Evolutionary conservation across 2,113 vertebrate genomes (phyloP).

Genomic region (Ctenomys sociabilis): DNA sequence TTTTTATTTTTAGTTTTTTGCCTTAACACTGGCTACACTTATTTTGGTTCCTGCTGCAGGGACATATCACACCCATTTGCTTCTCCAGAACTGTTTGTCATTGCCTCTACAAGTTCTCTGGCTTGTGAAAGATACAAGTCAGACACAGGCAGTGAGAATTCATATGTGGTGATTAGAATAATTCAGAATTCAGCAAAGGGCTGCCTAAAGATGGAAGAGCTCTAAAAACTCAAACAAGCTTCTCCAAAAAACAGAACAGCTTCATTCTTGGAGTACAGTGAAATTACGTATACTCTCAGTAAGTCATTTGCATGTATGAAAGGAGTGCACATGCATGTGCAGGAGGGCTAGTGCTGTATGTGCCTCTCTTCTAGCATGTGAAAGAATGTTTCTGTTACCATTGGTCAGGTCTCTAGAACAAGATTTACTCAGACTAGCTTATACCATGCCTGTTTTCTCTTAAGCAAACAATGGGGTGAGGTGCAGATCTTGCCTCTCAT

Average conservation of each 20-base stretch:
- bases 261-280: background rate
- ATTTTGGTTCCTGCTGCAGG: background rate
- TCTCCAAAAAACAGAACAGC: background rate
- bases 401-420: background rate
- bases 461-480: too few species aligned
- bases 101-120: background rate
- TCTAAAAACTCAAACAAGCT: background rate
- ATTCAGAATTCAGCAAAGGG: background rate
- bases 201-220: background rate
- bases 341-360: background rate
- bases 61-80: background rate
- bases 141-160: background rate
- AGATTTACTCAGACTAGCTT: background rate
- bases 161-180: background rate
- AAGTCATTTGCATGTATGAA: background rate
- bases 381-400: background rate
- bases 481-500: too few species aligned
- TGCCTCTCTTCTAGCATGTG: background rate
- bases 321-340: background rate
- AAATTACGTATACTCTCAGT: background rate
- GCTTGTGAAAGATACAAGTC: background rate
- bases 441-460: background rate
- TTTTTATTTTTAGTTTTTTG: background rate
- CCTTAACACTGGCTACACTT: background rate
- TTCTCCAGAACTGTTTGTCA: background rate